Conservation (phyloP, 2,888 invertebrate genomes). For the Stramonita haemastoma region DNA sequence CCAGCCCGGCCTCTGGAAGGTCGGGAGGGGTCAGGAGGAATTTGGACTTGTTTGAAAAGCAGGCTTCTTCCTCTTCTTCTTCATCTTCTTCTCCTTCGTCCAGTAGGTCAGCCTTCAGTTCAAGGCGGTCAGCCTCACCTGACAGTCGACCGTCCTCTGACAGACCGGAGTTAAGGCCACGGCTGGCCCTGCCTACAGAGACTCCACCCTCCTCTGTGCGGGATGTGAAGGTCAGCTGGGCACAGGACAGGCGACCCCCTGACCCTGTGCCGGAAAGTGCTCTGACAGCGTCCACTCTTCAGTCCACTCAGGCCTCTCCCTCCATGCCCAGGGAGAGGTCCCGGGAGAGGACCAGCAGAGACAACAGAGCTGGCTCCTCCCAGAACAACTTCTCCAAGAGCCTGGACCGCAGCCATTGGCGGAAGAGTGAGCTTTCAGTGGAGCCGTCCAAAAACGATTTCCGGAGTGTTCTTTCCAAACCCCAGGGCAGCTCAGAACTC, state of each 20-base stretch:
- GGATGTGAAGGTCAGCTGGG: not conserved
- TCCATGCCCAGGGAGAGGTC: not conserved
- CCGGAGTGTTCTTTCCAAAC: constrained; percentile 46
- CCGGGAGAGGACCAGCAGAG: not conserved
- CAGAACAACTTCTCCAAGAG: not conserved
- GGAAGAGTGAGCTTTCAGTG: not conserved
- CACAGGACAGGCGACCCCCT: not conserved
- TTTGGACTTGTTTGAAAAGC: constrained; percentile 33
- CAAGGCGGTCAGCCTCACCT: not conserved
- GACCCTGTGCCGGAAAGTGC: not conserved
- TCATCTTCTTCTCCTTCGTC: constrained; percentile 3
- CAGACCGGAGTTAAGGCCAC: not conserved
- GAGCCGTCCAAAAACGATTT: constrained; percentile 49
- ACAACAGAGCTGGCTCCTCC: not conserved
- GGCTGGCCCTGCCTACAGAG: not conserved
- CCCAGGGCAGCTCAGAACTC: constrained; percentile 23
- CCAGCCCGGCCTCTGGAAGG: not conserved
- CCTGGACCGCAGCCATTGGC: not conserved
- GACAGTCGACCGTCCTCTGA: not conserved
- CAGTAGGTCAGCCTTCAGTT: not conserved
- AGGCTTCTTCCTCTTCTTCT: not conserved
- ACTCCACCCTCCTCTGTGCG: not conserved
- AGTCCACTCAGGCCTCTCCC: not conserved
- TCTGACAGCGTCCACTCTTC: not conserved
- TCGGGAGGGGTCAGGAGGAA: not conserved